Conservation (phyloP, 2,797 vertebrate species). For the Eulemur albifrons region DNA sequence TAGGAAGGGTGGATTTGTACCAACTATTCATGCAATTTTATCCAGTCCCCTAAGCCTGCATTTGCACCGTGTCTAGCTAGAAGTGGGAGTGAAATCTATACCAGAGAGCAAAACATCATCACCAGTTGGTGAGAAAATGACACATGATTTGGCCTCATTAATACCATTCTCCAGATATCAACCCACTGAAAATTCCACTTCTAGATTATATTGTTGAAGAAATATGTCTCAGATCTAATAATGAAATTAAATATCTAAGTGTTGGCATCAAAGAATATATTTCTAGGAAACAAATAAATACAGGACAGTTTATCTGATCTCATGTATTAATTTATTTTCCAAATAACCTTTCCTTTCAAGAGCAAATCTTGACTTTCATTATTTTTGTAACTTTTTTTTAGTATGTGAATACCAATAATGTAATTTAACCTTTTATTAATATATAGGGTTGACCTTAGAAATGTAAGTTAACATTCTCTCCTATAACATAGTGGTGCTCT, state of each 20-base stretch:
- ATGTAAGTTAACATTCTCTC: not conserved
- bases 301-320: not conserved
- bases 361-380: constrained; percentile 3
- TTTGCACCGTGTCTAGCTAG: not conserved
- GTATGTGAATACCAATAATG: not conserved
- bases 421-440: constrained; percentile 27
- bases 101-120: not conserved
- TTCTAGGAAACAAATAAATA: constrained; percentile 6
- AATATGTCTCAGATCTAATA: not conserved
- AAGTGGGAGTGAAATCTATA: not conserved
- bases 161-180: not conserved
- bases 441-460: constrained; percentile 45
- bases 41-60: not conserved
- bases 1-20: not conserved
- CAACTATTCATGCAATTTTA: not conserved
- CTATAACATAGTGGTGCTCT: not conserved
- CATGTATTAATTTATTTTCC: not conserved
- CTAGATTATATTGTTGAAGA: not conserved
- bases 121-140: not conserved
- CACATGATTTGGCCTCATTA: not conserved
- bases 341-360: constrained; percentile 4
- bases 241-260: constrained; percentile 31
- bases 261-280: not conserved
- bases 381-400: constrained; percentile 44
- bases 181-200: not conserved